Percentiles rank a stretch among this genome's conserved stretches.
Evolutionary conservation across 2,797 vertebrate genomes (phyloP).

Genomic region (Staurois parvus): DNA sequence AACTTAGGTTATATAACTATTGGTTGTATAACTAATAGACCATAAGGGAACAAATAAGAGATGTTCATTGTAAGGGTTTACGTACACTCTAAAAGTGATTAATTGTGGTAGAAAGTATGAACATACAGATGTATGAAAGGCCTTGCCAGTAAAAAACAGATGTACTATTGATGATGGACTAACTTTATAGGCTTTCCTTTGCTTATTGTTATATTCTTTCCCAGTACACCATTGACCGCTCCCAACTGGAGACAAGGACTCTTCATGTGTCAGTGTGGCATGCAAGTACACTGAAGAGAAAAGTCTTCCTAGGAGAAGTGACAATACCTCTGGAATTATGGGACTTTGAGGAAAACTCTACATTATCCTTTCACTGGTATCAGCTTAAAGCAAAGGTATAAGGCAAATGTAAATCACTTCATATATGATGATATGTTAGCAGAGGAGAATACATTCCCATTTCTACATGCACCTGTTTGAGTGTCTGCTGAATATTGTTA

Average conservation of each 20-base stretch:
- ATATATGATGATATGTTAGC: background rate
- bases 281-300: conserved; percentile 77
- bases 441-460: no score
- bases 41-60: no score
- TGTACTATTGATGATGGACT: background rate
- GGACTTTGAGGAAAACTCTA: conserved; percentile 75
- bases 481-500: no score
- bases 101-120: no score
- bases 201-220: background rate
- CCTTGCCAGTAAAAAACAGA: no score
- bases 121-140: no score
- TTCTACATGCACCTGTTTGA: background rate
- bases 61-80: no score
- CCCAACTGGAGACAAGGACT: conserved; percentile 77
- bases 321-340: conserved; percentile 81
- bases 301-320: conserved; percentile 88
- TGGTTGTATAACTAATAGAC: no score
- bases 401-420: no score
- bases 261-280: conserved; percentile 91
- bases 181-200: background rate
- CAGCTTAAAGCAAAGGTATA: conserved; percentile 83
- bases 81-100: no score
- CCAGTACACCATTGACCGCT: conserved; percentile 81
- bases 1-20: no score
- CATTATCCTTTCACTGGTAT: conserved; percentile 79